phyloP scores from a whole-genome alignment of 2,113 vertebrate species.

The Neodontobutis hainanensis region DNA sequence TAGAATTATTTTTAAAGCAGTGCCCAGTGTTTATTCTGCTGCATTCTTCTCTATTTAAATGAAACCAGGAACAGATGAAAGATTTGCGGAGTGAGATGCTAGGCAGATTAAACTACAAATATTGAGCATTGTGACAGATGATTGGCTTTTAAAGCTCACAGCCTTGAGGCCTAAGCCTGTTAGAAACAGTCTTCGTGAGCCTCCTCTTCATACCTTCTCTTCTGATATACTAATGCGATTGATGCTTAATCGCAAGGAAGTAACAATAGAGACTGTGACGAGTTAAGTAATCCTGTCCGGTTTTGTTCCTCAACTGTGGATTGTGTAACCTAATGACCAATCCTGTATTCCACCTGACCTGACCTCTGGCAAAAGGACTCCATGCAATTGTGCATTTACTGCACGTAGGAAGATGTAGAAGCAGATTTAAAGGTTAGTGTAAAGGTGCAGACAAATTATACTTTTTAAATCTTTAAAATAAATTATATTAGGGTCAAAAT shows the following conservation, averaged over 20 bases:
- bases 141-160: conserved; percentile 29
- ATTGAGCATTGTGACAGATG: conserved; percentile 30
- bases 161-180: conserved; percentile 47
- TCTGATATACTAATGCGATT: conserved; percentile 47
- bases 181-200: conserved; percentile 31
- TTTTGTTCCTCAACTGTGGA: conserved; percentile 29
- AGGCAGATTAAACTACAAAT: conserved; percentile 32
- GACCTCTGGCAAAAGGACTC: conserved; percentile 12
- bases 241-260: conserved; percentile 47
- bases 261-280: conserved; percentile 43
- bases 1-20: conserved; percentile 14
- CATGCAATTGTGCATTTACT: conserved; percentile 11
- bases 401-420: neutral
- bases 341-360: conserved; percentile 23
- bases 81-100: conserved; percentile 11
- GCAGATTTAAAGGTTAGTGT: neutral
- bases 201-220: conserved; percentile 33
- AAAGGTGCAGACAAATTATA: neutral
- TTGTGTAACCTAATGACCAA: conserved; percentile 31
- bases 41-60: conserved; percentile 11
- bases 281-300: conserved; percentile 28
- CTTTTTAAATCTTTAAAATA: neutral
- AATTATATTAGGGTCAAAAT: neutral
- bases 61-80: conserved; percentile 26
- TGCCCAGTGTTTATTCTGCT: neutral